phyloP scores from a whole-genome alignment of 2,888 invertebrate genomes.

The Agonopterix alstromeriana region DNA sequence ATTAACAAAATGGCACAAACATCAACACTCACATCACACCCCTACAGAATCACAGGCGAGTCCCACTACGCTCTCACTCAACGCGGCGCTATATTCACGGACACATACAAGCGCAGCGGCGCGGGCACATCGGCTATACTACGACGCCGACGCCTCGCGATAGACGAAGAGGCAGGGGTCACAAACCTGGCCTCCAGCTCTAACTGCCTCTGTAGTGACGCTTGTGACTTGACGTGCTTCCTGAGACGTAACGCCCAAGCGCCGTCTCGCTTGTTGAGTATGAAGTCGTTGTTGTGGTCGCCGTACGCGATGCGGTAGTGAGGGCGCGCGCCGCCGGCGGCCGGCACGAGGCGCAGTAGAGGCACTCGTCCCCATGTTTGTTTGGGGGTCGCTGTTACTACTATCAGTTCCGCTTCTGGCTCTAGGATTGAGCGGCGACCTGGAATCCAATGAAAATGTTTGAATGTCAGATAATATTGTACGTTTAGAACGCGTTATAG shows the following conservation, averaged over 20 bases:
- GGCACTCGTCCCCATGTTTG: slow-evolving; percentile 64
- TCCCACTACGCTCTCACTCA: neutral
- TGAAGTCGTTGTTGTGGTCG: slow-evolving; percentile 40
- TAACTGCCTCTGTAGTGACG: slow-evolving; percentile 39
- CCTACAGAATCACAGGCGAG: no score
- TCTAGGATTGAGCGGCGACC: slow-evolving; percentile 57
- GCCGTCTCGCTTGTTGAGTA: slow-evolving; percentile 54
- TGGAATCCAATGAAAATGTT: slow-evolving; percentile 10
- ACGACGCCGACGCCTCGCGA: slow-evolving; percentile 11
- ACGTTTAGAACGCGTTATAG: no score
- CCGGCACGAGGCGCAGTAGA: slow-evolving; percentile 52
- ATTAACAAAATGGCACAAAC: no score
- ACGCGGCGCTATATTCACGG: slow-evolving; percentile 43
- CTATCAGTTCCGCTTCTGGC: slow-evolving; percentile 55
- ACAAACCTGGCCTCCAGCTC: slow-evolving; percentile 63
- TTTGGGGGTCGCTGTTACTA: slow-evolving; percentile 38
- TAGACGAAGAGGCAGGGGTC: slow-evolving; percentile 20
- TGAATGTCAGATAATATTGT: no score
- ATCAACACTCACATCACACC: no score
- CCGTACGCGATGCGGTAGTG: slow-evolving; percentile 64
- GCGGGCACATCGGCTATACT: slow-evolving; percentile 32
- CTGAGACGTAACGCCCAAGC: slow-evolving; percentile 54
- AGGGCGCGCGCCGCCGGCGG: slow-evolving; percentile 43
- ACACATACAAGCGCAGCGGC: slow-evolving; percentile 56
- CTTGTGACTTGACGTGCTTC: slow-evolving; percentile 36